These are phyloP conservation scores for Sternarchorhynchus goeldii DNA, from an alignment of 2,797 vertebrate genomes.

Conservation along the genomic window DNA sequence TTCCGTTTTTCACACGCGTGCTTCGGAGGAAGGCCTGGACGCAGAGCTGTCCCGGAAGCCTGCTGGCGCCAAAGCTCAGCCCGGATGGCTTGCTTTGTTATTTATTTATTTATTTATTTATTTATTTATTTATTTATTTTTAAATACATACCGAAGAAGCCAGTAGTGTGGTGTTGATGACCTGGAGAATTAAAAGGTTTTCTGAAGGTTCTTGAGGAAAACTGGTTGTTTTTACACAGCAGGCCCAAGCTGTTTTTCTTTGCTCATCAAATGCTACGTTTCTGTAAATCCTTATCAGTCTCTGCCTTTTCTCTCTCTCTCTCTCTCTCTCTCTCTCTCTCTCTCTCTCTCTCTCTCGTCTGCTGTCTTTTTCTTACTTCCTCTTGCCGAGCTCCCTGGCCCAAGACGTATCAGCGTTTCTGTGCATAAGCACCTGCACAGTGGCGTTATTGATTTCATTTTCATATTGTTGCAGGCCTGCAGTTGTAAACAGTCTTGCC, in stretches of 20 bases:
- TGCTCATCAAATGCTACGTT: not conserved
- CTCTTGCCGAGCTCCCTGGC: constrained; percentile 28
- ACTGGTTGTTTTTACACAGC: not conserved
- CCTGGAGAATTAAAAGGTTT: not conserved
- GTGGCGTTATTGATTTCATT: constrained; percentile 75
- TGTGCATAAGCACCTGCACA: constrained; percentile 35
- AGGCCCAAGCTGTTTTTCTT: not conserved
- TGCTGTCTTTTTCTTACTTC: constrained; percentile 41
- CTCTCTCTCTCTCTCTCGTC: constrained; percentile 48
- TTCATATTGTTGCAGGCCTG: constrained; percentile 68
- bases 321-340: constrained; percentile 43
- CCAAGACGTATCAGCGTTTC: constrained; percentile 8
- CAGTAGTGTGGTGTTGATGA: not conserved
- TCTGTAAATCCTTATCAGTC: constrained; percentile 48
- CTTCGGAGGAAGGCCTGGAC: not conserved
- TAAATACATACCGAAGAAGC: too few relatives aligned
- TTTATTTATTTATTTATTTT: too few relatives aligned
- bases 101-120: too few relatives aligned
- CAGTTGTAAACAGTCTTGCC: constrained; percentile 67
- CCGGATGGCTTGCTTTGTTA: too few relatives aligned
- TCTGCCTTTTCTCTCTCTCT: constrained; percentile 54
- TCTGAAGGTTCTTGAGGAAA: not conserved
- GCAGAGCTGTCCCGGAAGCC: too few relatives aligned
- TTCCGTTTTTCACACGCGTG: not conserved
- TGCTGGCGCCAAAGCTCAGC: too few relatives aligned